Base-by-base conservation (phyloP, 2,888 invertebrate genomes). In the Hemistola chrysoprasaria region DNA sequence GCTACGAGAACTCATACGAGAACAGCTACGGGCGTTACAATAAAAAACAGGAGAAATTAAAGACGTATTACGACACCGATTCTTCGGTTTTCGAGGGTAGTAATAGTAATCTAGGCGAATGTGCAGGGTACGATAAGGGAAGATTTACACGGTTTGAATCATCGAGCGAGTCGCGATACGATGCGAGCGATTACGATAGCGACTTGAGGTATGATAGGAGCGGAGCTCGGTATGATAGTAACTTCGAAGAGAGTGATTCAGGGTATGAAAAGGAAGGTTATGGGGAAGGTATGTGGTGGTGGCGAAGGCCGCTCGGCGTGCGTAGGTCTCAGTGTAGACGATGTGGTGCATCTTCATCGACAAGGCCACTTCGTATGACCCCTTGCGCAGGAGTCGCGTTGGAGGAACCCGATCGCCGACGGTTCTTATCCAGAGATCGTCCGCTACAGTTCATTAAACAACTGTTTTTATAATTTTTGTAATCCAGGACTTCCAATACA, bases 381-480 rank as follows among this genome's bases (percentile, higher is more conserved):
- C 71, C 80, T 1, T 79, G 78, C 42, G 75, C 76, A 0, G 76
- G 71, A 20, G 65, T 65, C 1, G 58, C 67, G 2, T 65, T 65
- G 35, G 63, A 64, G 6, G 64, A 68, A 6, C 43, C 52, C 0
- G 64, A 59, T 6, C 60, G 63, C 1, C 68, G 77, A 1, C 71
- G 74, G 0, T 11, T 72, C 3, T 62, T 72, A 56, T 86, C 86
- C 1, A 74, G 78, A 11, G 16, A 16, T 16, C 16, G 87, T 11
- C 87, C 87, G 2, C 57, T 87, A 41, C 72, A 77, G 34, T 82
- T 85, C 56, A 74, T 83, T 22, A 79, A 79, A 49, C 83, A 83
- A 55, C 64, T 85, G 43, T 85, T 85, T 67, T 48, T 53, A 38
- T 53, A 45, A 46, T 27, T 16, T 16, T n/a, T n/a, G n/a, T n/a